phyloP scores from a whole-genome alignment of 2,888 invertebrate species.

The Papilio demoleus region DNA sequence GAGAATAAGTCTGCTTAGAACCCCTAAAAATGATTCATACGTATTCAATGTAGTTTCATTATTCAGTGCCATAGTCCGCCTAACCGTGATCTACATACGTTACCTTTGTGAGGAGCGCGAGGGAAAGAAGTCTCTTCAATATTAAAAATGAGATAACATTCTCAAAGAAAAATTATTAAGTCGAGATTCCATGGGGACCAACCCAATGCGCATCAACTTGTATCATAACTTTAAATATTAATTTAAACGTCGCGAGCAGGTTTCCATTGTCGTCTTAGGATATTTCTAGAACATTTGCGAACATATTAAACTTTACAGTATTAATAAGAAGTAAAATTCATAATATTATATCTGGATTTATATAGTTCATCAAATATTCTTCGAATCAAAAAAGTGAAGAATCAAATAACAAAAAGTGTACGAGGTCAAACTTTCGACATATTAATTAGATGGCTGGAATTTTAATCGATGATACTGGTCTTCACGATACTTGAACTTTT shows the following conservation, averaged over 20 bases:
- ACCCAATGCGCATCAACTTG: slow-evolving; percentile 78
- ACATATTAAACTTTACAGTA: slow-evolving; percentile 7
- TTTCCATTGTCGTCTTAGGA: slow-evolving; percentile 58
- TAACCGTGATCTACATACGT: slow-evolving; percentile 56
- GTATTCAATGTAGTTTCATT: slow-evolving; percentile 50
- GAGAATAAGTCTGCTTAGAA: slow-evolving; percentile 36
- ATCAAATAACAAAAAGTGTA: too few species aligned
- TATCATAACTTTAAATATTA: slow-evolving; percentile 79
- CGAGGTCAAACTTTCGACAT: too few species aligned
- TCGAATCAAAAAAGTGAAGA: too few species aligned
- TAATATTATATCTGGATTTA: too few species aligned
- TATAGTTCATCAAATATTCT: too few species aligned
- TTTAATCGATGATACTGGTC: too few species aligned
- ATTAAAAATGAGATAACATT: slow-evolving; percentile 81
- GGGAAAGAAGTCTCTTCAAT: slow-evolving; percentile 74
- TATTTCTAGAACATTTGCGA: slow-evolving; percentile 19
- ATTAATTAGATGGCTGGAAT: too few species aligned
- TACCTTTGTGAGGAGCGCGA: slow-evolving; percentile 72
- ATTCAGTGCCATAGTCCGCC: slow-evolving; percentile 57
- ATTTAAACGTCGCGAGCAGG: slow-evolving; percentile 64
- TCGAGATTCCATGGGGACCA: slow-evolving; percentile 73
- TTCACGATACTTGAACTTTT: too few species aligned
- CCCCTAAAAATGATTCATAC: slow-evolving; percentile 40
- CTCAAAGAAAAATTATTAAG: slow-evolving; percentile 81
- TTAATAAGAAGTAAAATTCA: too few species aligned